These are phyloP conservation scores for Circaetus cinerascens DNA, from an alignment of 2,113 vertebrate genomes.

Conservation along the genomic window DNA sequence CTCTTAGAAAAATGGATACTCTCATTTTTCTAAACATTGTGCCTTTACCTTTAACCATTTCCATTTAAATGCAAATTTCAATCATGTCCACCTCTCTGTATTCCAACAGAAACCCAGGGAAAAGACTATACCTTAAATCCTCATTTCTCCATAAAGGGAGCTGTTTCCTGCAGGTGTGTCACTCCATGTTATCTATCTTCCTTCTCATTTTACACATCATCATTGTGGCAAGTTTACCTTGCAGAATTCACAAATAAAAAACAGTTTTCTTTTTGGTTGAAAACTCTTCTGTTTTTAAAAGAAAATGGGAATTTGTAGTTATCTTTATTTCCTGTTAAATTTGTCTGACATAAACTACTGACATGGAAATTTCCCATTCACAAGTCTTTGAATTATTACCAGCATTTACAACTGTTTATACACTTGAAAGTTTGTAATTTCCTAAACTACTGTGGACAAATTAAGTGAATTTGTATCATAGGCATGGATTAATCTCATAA, in stretches of 20 bases:
- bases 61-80: slow-evolving; percentile 85
- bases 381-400: slow-evolving; percentile 29
- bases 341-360: neutral
- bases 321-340: slow-evolving; percentile 3
- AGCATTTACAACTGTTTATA: slow-evolving; percentile 28
- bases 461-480: slow-evolving; percentile 43
- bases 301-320: neutral
- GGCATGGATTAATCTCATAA: slow-evolving; percentile 43
- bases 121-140: slow-evolving; percentile 68
- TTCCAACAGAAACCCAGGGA: slow-evolving; percentile 33
- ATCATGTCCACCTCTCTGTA: slow-evolving; percentile 76
- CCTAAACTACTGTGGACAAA: slow-evolving; percentile 7
- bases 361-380: slow-evolving; percentile 7
- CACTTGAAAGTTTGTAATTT: slow-evolving; percentile 42
- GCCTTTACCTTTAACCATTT: slow-evolving; percentile 79
- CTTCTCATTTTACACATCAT: slow-evolving; percentile 37
- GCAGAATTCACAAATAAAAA: slow-evolving; percentile 12
- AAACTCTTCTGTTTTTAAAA: neutral
- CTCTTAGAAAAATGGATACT: slow-evolving; percentile 81
- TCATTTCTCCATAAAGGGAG: slow-evolving; percentile 50
- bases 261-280: neutral
- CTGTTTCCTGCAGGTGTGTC: slow-evolving; percentile 35
- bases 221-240: slow-evolving; percentile 27
- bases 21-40: slow-evolving; percentile 80
- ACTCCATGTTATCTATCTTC: slow-evolving; percentile 4